A percentile compares a stretch with the other conserved stretches of the same genome.
These are phyloP conservation scores for Amphipyra berbera DNA, from an alignment of 2,888 invertebrate species.

Conservation along the genomic window DNA sequence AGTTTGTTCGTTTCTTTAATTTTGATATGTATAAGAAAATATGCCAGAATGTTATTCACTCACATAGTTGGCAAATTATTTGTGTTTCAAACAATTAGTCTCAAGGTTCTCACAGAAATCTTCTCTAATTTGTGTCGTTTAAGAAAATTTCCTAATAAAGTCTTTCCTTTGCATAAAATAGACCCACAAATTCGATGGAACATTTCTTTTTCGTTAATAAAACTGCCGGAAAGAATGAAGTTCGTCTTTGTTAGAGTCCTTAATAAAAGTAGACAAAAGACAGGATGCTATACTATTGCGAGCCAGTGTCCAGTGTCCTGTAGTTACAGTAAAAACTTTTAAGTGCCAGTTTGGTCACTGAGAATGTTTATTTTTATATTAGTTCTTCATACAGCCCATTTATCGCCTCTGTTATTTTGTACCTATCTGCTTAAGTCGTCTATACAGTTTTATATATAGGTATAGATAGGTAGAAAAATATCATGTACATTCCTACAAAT, in stretches of 20 bases:
- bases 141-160: conserved; percentile 36
- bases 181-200: conserved; percentile 19
- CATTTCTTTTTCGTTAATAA: conserved; percentile 49
- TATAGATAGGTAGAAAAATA: too few relatives aligned
- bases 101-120: conserved; percentile 13
- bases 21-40: background rate
- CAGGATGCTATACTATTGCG: conserved; percentile 24
- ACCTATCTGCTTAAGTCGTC: too few relatives aligned
- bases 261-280: conserved; percentile 50
- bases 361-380: background rate
- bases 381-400: background rate
- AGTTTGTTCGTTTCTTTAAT: too few relatives aligned
- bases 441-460: too few relatives aligned
- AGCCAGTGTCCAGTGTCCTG: background rate
- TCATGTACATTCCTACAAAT: too few relatives aligned
- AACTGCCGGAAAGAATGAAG: conserved; percentile 41
- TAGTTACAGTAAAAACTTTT: conserved; percentile 18
- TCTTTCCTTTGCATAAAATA: conserved; percentile 31
- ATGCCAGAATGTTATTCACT: background rate
- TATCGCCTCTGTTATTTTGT: too few relatives aligned
- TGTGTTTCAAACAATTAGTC: conserved; percentile 24
- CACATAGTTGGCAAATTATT: background rate
- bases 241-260: conserved; percentile 46
- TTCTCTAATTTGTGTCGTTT: conserved; percentile 40
- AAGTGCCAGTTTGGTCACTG: conserved; percentile 7